Conservation (phyloP, 2,113 vertebrate genomes). For the Mormyrus iriodes region DNA sequence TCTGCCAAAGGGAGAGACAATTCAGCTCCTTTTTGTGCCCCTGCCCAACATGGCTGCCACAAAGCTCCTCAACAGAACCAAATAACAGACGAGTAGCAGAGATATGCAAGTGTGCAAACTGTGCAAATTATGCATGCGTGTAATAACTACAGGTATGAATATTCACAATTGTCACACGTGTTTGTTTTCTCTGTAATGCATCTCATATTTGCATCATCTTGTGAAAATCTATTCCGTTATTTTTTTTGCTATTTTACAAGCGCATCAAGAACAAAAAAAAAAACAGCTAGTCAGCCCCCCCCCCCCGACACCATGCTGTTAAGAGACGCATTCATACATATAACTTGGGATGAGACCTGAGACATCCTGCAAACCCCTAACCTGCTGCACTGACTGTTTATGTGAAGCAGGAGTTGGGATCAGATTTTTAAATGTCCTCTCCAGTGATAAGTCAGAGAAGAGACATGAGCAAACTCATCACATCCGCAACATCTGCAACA, state of each 20-base stretch:
- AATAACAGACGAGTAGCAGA: not conserved
- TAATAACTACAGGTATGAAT: not conserved
- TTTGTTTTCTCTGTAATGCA: not conserved
- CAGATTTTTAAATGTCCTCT: slow-evolving; percentile 51
- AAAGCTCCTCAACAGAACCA: not conserved
- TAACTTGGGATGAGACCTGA: not conserved
- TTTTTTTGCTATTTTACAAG: not conserved
- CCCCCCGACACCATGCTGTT: not conserved
- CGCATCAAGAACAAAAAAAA: not conserved
- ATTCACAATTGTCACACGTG: not conserved
- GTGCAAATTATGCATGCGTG: not conserved
- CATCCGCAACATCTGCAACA: slow-evolving; percentile 10
- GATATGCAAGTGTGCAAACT: not conserved
- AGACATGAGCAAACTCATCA: slow-evolving; percentile 60
- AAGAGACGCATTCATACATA: not conserved
- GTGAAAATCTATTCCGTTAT: not conserved
- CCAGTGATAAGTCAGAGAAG: slow-evolving; percentile 63
- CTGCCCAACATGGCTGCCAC: not conserved
- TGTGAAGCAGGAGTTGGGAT: slow-evolving; percentile 38
- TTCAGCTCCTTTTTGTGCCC: not conserved
- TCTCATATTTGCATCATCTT: not conserved
- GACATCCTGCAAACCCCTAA: not conserved
- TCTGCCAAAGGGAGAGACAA: slow-evolving; percentile 54
- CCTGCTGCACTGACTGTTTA: not conserved
- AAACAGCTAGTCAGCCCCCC: not conserved